A percentile compares a stretch with the other conserved stretches of the same genome.
These are phyloP conservation scores for Brienomyrus longianalis DNA, from an alignment of 2,113 vertebrate genomes.

Conservation along the genomic window DNA sequence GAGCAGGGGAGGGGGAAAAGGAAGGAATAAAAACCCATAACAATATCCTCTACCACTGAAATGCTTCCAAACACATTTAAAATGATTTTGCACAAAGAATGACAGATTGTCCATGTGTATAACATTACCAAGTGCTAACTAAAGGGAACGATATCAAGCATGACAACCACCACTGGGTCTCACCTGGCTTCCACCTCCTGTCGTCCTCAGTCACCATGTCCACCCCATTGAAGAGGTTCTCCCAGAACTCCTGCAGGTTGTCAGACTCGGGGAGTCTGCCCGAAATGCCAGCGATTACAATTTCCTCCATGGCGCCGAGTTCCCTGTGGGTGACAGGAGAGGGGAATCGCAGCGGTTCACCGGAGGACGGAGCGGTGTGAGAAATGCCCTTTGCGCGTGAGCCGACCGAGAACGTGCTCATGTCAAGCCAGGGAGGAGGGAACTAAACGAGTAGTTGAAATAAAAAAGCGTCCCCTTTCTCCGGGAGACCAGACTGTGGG, in stretches of 20 bases:
- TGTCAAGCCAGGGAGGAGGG: neutral
- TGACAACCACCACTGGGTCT: constrained; percentile 6
- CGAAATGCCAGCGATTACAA: constrained; percentile 88
- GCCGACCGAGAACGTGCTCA: neutral
- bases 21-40: constrained; percentile 10
- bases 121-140: neutral
- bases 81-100: neutral
- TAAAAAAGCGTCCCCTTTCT: too few species aligned
- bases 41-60: neutral
- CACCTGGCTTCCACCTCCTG: constrained; percentile 89
- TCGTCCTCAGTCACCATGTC: constrained; percentile 97
- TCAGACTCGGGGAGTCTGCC: constrained; percentile 85
- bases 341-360: neutral
- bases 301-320: constrained; percentile 75
- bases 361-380: neutral
- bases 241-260: constrained; percentile 93
- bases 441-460: neutral
- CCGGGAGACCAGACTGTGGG: neutral
- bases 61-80: neutral
- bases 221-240: constrained; percentile 81
- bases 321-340: constrained; percentile 23
- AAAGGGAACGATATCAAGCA: neutral
- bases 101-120: too few species aligned
- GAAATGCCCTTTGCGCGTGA: neutral
- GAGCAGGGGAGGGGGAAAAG: neutral